Evolutionary conservation across 2,797 vertebrate species (phyloP).

Genomic region (Liparis tanakae): DNA sequence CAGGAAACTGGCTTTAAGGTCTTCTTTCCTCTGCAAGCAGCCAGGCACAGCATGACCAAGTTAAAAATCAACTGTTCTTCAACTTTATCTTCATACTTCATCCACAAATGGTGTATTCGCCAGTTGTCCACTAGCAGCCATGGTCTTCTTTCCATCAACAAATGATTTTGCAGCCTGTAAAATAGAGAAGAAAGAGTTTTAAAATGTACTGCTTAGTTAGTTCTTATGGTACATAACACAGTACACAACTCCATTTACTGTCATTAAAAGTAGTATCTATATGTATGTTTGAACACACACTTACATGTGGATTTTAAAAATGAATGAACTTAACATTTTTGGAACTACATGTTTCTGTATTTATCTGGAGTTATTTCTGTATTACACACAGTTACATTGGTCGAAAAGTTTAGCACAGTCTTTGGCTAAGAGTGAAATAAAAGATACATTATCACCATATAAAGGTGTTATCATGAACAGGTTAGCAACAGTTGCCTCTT

Average conservation of each 20-base stretch:
- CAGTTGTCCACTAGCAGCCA: constrained; percentile 89
- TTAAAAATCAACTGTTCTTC: constrained; percentile 48
- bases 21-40: constrained; percentile 41
- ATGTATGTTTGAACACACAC: not conserved
- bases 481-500: not conserved
- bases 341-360: not conserved
- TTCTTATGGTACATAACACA: not conserved
- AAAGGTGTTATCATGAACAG: too few species aligned
- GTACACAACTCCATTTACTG: constrained; percentile 1
- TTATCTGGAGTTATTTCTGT: not conserved
- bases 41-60: constrained; percentile 18
- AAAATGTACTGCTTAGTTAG: not conserved
- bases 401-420: not conserved
- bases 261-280: too few species aligned
- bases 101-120: constrained; percentile 90
- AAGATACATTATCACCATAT: not conserved
- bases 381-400: not conserved
- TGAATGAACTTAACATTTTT: not conserved
- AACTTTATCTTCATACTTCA: constrained; percentile 83
- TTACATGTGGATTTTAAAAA: not conserved
- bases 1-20: constrained; percentile 34
- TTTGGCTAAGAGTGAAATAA: not conserved
- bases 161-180: constrained; percentile 92
- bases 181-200: constrained; percentile 6
- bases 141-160: constrained; percentile 89